Conservation (phyloP, 2,113 vertebrate species). For the Microcebus jonahi region DNA sequence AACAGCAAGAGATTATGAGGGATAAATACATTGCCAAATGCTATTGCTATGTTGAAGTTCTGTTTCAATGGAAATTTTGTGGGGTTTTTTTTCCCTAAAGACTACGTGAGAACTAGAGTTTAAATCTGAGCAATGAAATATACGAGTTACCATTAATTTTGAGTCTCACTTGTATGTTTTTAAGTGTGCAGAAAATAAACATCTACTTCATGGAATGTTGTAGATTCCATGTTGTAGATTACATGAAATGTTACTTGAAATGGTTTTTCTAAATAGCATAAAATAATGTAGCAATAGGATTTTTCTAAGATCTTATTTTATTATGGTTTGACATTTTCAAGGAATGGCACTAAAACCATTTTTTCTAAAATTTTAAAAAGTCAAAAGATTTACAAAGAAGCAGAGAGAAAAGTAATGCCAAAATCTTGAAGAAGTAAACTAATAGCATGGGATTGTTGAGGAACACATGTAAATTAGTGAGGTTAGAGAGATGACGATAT, state of each 20-base stretch:
- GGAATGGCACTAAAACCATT: too few species aligned
- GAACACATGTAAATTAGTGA: too few species aligned
- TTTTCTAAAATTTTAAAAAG: too few species aligned
- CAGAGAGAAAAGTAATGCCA: too few species aligned
- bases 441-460: too few species aligned
- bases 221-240: too few species aligned
- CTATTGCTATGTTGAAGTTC: neutral
- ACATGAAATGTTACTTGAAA: neutral
- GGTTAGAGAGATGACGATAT: too few species aligned
- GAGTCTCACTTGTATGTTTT: neutral
- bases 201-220: neutral
- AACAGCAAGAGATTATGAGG: neutral
- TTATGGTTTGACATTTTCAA: neutral
- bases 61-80: constrained; percentile 8
- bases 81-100: neutral
- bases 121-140: neutral
- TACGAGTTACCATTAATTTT: neutral
- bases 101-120: neutral
- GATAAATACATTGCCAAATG: neutral
- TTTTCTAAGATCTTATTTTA: neutral
- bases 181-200: neutral
- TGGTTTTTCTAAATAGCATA: neutral
- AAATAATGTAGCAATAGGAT: neutral
- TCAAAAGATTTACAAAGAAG: too few species aligned
- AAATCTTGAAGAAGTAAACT: too few species aligned